A percentile compares a stretch with the other conserved stretches of the same genome.
These are phyloP conservation scores for Acleris holmiana DNA, from an alignment of 2,888 invertebrate genomes.

Conservation along the genomic window DNA sequence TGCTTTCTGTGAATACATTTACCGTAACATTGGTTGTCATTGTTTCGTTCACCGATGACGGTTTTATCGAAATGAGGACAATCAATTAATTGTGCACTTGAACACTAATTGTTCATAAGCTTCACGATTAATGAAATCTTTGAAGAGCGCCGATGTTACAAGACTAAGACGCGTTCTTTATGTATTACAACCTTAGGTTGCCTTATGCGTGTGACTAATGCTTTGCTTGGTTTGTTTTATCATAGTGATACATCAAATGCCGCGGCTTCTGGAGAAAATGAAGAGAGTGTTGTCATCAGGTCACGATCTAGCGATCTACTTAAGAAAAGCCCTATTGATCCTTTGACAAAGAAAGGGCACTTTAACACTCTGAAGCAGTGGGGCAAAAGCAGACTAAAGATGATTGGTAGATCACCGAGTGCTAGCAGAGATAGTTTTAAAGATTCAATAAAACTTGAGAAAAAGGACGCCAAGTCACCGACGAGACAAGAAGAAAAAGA, in stretches of 20 bases:
- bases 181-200: constrained; percentile 70
- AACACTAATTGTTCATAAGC: constrained; percentile 81
- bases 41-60: constrained; percentile 58
- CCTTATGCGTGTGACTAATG: constrained; percentile 84
- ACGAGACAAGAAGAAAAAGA: constrained; percentile 82
- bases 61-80: constrained; percentile 62
- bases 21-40: constrained; percentile 75
- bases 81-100: constrained; percentile 76
- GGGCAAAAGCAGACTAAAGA: constrained; percentile 91
- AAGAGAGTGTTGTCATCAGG: constrained; percentile 84
- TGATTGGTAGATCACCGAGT: constrained; percentile 87
- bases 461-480: constrained; percentile 72
- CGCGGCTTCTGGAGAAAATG: constrained; percentile 80
- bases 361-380: constrained; percentile 93
- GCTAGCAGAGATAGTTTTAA: constrained; percentile 81
- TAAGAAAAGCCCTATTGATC: constrained; percentile 87
- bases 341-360: constrained; percentile 84
- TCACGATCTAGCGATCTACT: constrained; percentile 91
- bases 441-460: constrained; percentile 69
- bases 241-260: constrained; percentile 82
- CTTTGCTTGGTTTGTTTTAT: constrained; percentile 85
- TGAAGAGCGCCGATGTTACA: constrained; percentile 70
- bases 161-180: constrained; percentile 73
- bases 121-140: constrained; percentile 76
- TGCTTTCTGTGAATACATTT: constrained; percentile 80